A percentile compares a stretch with the other conserved stretches of the same genome.
Conservation (phyloP, 2,113 vertebrate genomes). For the Lagopus leucura region DNA sequence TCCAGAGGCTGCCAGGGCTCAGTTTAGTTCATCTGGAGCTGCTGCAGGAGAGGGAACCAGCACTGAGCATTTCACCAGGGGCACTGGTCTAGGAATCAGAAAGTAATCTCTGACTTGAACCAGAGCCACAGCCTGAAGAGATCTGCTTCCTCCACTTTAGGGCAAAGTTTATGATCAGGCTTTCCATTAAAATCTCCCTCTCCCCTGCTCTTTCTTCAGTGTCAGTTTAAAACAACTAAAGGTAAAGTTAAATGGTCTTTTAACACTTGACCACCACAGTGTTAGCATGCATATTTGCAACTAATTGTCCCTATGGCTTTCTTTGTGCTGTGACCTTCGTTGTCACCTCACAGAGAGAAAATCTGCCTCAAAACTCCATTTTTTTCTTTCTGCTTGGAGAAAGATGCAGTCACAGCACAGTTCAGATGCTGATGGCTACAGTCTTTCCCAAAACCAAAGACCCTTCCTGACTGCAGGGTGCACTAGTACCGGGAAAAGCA, state of each 20-base stretch:
- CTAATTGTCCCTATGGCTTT: not conserved
- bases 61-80: slow-evolving; percentile 46
- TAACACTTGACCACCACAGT: not conserved
- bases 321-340: not conserved
- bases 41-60: not conserved
- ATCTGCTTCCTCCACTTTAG: slow-evolving; percentile 66
- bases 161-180: slow-evolving; percentile 43
- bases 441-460: not conserved
- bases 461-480: not conserved
- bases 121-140: slow-evolving; percentile 50
- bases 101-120: slow-evolving; percentile 68
- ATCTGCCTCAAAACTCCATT: not conserved
- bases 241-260: not conserved
- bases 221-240: not conserved
- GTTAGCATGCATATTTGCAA: not conserved
- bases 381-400: not conserved
- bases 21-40: not conserved
- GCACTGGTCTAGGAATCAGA: slow-evolving; percentile 65
- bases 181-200: slow-evolving; percentile 35
- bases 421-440: not conserved
- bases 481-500: not conserved
- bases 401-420: not conserved
- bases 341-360: not conserved
- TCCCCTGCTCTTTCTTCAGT: not conserved
- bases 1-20: not conserved